Percentiles rank a stretch among this genome's conserved stretches.
These are phyloP conservation scores for Diplolepis rosae DNA, from an alignment of 2,888 invertebrate species.

Conservation along the genomic window DNA sequence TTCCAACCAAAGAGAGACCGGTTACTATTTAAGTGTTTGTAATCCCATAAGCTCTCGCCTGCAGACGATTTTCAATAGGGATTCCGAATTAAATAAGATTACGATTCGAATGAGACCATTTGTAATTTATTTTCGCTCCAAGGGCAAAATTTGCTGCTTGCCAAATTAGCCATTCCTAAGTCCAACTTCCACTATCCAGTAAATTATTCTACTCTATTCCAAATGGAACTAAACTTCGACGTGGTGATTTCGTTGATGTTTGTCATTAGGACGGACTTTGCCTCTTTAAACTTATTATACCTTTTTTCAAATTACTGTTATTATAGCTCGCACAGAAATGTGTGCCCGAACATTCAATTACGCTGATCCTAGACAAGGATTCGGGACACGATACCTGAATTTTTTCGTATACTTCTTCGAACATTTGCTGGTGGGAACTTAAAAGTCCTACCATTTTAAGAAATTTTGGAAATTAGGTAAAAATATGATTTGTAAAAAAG, in stretches of 20 bases:
- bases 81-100: background rate
- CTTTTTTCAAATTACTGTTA: background rate
- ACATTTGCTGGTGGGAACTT: background rate
- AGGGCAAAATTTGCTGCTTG: background rate
- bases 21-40: background rate
- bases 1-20: background rate
- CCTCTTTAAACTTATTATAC: background rate
- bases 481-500: background rate
- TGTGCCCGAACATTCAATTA: background rate
- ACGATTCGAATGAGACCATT: background rate
- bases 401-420: background rate
- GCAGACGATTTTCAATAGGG: background rate
- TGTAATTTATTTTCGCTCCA: background rate
- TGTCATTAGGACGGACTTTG: background rate
- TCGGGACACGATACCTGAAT: background rate
- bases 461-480: background rate
- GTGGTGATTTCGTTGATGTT: background rate
- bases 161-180: background rate
- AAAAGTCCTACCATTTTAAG: background rate
- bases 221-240: background rate
- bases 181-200: background rate
- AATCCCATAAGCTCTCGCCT: background rate
- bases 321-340: background rate
- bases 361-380: background rate
- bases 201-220: too few species aligned